Evolutionary conservation across 2,797 vertebrate genomes (phyloP).

Genomic region (Astyanax mexicanus): DNA sequence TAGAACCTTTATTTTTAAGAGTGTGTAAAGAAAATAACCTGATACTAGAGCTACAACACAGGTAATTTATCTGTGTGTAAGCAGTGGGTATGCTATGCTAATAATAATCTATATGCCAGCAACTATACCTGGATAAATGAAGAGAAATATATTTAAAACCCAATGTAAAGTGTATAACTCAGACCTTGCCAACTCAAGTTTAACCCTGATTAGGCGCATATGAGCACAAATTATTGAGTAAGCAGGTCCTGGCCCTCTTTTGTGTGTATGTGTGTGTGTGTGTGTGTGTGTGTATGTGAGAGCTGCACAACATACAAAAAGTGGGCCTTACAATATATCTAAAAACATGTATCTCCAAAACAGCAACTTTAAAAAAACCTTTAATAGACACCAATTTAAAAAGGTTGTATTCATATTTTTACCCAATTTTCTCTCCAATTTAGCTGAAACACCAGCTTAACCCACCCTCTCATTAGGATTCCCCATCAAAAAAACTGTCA

Average conservation of each 20-base stretch:
- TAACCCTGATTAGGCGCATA: neutral
- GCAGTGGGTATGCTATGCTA: neutral
- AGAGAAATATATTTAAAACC: neutral
- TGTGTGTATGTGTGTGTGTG: neutral
- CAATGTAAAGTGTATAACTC: neutral
- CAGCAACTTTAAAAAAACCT: too few species aligned
- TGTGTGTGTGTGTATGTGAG: neutral
- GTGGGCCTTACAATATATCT: neutral
- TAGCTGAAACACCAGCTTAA: too few species aligned
- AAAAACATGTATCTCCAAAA: too few species aligned
- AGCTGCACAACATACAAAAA: neutral
- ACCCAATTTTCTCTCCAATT: too few species aligned
- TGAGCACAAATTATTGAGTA: neutral
- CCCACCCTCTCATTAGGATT: too few species aligned
- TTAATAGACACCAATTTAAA: too few species aligned
- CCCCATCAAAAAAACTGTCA: too few species aligned
- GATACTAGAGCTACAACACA: neutral
- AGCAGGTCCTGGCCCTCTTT: neutral
- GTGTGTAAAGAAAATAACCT: neutral
- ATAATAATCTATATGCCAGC: too few species aligned
- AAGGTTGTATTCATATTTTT: too few species aligned
- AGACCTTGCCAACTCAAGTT: neutral
- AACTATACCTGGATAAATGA: conserved; percentile 16
- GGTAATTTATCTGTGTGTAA: neutral
- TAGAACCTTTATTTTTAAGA: too few species aligned